A percentile compares a stretch with the other conserved stretches of the same genome.
phyloP scores from a whole-genome alignment of 2,888 invertebrate genomes.

The Rhodophaea formosa region DNA sequence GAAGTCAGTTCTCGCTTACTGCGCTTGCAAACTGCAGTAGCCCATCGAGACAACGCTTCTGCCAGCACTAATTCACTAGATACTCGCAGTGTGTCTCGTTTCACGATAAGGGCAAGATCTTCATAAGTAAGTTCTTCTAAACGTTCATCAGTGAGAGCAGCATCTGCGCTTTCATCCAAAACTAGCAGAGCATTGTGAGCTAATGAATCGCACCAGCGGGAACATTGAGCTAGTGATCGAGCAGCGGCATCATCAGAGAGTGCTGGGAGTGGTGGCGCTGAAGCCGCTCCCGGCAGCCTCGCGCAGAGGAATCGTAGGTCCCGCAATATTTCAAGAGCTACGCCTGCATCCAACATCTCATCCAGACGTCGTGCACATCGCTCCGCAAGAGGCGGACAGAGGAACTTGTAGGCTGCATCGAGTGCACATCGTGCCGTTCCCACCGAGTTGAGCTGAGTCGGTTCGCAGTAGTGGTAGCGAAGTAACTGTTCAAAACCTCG shows the following conservation, averaged over 20 bases:
- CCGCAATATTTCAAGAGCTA: constrained; percentile 84
- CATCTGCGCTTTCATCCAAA: constrained; percentile 69
- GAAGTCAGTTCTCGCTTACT: constrained; percentile 67
- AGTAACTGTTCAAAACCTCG: constrained; percentile 85
- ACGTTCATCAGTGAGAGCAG: constrained; percentile 61
- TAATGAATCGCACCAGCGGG: constrained; percentile 82
- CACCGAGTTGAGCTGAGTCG: constrained; percentile 82
- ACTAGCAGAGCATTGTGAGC: constrained; percentile 84
- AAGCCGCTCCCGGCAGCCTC: constrained; percentile 66
- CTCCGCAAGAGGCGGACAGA: constrained; percentile 85
- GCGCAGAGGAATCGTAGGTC: constrained; percentile 77
- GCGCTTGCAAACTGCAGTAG: constrained; percentile 69
- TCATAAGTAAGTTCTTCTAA: constrained; percentile 82
- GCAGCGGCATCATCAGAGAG: constrained; percentile 62
- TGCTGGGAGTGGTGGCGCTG: constrained; percentile 74
- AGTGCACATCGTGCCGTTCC: constrained; percentile 85
- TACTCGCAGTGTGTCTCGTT: constrained; percentile 85
- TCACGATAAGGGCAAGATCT: constrained; percentile 84
- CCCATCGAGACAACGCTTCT: constrained; percentile 82
- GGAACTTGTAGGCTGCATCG: constrained; percentile 87
- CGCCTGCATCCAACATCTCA: constrained; percentile 82
- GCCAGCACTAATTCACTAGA: constrained; percentile 83
- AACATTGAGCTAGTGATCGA: constrained; percentile 66
- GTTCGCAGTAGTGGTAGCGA: constrained; percentile 84
- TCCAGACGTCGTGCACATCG: constrained; percentile 85